Evolutionary conservation across 1,140 invertebrate genomes (phyloP).

Genomic region (Pseudomyrmex concolor): DNA sequence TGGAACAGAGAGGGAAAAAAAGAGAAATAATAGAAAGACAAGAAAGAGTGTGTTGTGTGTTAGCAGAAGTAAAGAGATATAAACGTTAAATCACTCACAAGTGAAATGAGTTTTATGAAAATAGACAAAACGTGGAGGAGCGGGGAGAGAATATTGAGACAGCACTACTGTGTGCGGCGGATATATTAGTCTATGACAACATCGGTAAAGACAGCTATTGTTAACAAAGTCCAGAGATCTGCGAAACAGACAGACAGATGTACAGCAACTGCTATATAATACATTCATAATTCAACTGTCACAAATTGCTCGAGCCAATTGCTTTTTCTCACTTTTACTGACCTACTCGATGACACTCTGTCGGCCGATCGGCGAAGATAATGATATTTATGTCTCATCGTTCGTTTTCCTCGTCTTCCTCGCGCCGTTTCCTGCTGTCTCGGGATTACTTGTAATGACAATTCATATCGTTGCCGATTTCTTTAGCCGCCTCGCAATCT

Average conservation of each 20-base stretch:
- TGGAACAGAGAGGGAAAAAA: neutral
- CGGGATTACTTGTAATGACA: neutral
- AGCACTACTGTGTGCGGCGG: neutral
- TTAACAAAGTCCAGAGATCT: conserved; percentile 5
- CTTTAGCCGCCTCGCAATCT: neutral
- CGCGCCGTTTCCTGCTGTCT: neutral
- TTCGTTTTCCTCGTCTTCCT: neutral
- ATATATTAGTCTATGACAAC: neutral
- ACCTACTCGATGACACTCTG: conserved; percentile 30
- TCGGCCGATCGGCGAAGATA: conserved; percentile 11
- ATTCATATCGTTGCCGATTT: conserved; percentile 5
- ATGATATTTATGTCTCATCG: conserved; percentile 13
- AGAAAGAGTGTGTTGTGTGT: neutral
- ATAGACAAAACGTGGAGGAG: neutral
- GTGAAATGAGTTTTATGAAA: neutral
- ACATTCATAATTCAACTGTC: no score
- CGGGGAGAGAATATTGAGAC: neutral
- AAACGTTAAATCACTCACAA: neutral
- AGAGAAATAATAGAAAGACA: neutral
- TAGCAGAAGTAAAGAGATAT: neutral
- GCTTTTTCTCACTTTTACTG: conserved; percentile 24
- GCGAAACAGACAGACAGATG: neutral
- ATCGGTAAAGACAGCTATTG: neutral
- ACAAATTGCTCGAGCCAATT: no score
- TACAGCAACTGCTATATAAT: no score